Evolutionary conservation across 2,113 vertebrate genomes (phyloP), one percentile per base, ranked within the genome.

Genomic region (Todiramphus chloris): DNA sequence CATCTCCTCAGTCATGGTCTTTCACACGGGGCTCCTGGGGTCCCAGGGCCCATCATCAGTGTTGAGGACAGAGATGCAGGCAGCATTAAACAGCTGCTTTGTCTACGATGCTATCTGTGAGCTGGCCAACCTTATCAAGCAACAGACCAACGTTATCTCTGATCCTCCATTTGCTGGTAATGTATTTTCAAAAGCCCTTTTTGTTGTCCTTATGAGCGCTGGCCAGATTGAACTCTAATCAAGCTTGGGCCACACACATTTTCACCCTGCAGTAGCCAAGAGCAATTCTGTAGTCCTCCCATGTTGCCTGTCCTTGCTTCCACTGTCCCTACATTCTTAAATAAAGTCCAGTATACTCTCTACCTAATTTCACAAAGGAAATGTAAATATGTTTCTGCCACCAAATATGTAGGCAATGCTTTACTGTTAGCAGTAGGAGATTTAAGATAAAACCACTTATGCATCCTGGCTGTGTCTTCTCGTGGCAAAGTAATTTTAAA

Each of bases 1-100:
- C 41, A 63, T 16, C 11, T 9, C 8, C 10, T 11, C 25, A 16
- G 46, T 27, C 41, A 70, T 1, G 0, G 24, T 9, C 35, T 64
- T 31, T 24, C 48, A 58, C 41, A 48, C 19, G 35, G 15, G 30
- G 20, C 24, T 83, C 30, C 5, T 10, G 1, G 37, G 16, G 16
- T 35, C n/a, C 24, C 48, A 31, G 30, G 25, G 16, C 16, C 17
- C 56, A 63, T 41, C 24, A 62, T 31, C 24, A 31, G 46, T 46
- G 21, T 25, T 46, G 8, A 70, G 56, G n/a, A 16, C 24, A 56
- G n/a, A 69, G n/a, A 33, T 1, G 1, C 53, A 68, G 16, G 6
- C 5, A 27, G 37, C 21, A 55, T 68, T 83, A 44, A 68, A 63
- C 1, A 0, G 25, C 48, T 13, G 9, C 72, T 63, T 83, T 48